Evolutionary conservation across 2,113 vertebrate genomes (phyloP).

Genomic region (Chunga burmeisteri): DNA sequence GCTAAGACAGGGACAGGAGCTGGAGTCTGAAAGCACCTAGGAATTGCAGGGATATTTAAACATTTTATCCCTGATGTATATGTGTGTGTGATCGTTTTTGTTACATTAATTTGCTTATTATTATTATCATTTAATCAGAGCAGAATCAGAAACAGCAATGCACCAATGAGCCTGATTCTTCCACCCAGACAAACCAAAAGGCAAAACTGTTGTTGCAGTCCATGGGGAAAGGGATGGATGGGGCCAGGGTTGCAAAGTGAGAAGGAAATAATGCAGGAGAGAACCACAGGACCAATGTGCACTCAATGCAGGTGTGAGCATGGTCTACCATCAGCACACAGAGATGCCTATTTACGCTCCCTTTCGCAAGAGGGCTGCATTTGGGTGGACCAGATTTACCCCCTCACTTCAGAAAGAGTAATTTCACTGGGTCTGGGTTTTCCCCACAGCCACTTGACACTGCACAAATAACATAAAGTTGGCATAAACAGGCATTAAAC

Average conservation of each 20-base stretch:
- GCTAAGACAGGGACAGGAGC: neutral
- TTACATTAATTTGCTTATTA: neutral
- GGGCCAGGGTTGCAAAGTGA: neutral
- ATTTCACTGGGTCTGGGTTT: neutral
- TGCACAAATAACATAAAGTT: neutral
- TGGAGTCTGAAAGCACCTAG: neutral
- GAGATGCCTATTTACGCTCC: neutral
- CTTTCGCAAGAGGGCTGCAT: neutral
- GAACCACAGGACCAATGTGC: accelerated
- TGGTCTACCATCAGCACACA: neutral
- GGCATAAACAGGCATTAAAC: neutral
- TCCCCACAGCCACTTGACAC: neutral
- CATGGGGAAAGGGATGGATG: neutral
- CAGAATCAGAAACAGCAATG: neutral
- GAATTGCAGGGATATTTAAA: neutral
- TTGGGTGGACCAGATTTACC: neutral
- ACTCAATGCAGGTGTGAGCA: accelerated
- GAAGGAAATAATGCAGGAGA: neutral
- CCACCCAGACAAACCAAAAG: neutral
- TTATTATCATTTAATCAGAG: neutral
- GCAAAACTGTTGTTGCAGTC: neutral
- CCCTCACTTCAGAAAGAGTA: neutral
- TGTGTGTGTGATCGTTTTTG: neutral
- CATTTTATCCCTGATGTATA: neutral
- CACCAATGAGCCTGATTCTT: neutral